Evolutionary conservation across 2,888 invertebrate genomes (phyloP), one percentile per base, ranked within the genome.

Genomic region (Gastrophysa polygoni): DNA sequence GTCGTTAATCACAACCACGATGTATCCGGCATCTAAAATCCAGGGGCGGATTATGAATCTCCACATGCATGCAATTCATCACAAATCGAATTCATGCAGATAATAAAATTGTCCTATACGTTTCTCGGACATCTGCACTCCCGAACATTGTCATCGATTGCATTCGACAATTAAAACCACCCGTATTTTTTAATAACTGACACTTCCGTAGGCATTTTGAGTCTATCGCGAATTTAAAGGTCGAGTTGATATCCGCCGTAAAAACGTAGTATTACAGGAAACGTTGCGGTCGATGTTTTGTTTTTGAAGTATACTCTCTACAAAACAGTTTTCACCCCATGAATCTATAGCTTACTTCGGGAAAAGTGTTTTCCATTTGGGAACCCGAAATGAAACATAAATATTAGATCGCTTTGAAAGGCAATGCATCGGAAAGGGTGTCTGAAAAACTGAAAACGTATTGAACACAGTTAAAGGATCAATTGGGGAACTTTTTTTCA

Each of bases 71-170:
- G 47, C 47, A 49, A 49, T 49, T 14, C 29, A 29, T 8, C 49
- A 28, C 6, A 17, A 49, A 49, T 29, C 29, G 49, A 49, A 49
- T 29, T 28, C 28, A 49, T 29, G 29, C 49, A 49, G 49, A 49
- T 18, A 49, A 49, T 49, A 16, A 49, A 49, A 49, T 28, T 49
- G 49, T 17, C 49, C 29, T 17, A 29, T 49, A 29, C 24, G 49
- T 17, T 17, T 17, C 28, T 28, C 49, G 16, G 29, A 6, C 49
- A 49, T 49, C 49, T 49, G 49, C 24, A 49, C 29, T 49, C 28
- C 29, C 29, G 29, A 49, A 49, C 49, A 49, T 29, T 29, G 49
- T n/a, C 49, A 49, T 49, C 49, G 49, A 49, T 49, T 49, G 17
- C 21, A 49, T 49, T 49, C 17, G 17, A 17, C 28, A 49, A 49